A percentile compares a stretch with the other conserved stretches of the same genome.
These are phyloP conservation scores for Rhinoptilus africanus DNA, from an alignment of 2,113 vertebrate species.

Conservation along the genomic window DNA sequence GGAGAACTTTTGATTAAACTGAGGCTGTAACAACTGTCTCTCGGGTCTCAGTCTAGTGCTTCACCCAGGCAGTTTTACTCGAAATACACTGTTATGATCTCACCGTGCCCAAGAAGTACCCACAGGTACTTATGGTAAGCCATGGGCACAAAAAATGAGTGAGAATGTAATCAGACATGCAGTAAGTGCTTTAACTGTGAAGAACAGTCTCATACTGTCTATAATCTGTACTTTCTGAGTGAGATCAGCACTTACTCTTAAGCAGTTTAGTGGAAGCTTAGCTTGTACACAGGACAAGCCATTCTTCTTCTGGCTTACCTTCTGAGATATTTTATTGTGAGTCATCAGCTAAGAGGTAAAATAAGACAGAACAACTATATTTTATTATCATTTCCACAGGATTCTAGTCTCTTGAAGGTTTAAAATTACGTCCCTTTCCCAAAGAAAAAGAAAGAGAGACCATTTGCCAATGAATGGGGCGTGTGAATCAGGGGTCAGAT, in stretches of 20 bases:
- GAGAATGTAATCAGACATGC: neutral
- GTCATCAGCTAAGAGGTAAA: neutral
- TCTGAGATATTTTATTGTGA: conserved; percentile 12
- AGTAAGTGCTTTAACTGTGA: neutral
- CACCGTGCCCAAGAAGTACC: neutral
- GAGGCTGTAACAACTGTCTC: neutral
- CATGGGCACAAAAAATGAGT: neutral
- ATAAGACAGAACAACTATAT: neutral
- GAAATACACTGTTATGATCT: neutral
- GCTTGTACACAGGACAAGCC: neutral
- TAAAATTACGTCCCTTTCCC: neutral
- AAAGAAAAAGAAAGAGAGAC: neutral
- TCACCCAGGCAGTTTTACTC: neutral
- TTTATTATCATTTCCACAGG: neutral
- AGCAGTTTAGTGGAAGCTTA: neutral
- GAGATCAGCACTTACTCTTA: neutral
- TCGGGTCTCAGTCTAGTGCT: neutral
- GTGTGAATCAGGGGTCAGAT: neutral
- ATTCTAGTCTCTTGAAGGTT: neutral
- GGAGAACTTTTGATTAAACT: neutral
- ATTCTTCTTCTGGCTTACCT: neutral
- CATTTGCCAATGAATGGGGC: neutral
- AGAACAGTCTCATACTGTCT: neutral
- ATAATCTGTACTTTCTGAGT: neutral
- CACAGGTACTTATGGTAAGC: neutral